Conservation (phyloP, 2,797 vertebrate genomes). For the Darevskia mixta region DNA sequence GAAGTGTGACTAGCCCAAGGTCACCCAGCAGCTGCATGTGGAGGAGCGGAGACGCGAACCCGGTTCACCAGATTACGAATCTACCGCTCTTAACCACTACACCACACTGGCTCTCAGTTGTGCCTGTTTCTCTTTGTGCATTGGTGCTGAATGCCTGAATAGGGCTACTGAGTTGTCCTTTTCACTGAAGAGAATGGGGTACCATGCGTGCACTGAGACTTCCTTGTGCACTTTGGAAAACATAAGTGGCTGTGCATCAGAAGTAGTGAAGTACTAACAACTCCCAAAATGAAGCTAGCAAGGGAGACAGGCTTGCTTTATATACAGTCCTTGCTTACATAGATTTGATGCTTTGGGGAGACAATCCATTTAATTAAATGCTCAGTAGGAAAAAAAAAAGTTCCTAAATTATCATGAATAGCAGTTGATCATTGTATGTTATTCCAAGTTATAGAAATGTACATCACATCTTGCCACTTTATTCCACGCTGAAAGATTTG, state of each 20-base stretch:
- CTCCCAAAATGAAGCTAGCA: background rate
- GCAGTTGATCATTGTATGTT: background rate
- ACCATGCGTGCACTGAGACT: background rate
- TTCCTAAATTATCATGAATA: background rate
- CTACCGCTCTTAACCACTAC: too few species aligned
- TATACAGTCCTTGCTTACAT: background rate
- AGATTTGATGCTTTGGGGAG: background rate
- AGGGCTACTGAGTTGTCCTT: background rate
- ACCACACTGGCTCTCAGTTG: too few species aligned
- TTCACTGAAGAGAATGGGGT: background rate
- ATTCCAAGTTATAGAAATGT: background rate
- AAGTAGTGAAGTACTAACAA: background rate
- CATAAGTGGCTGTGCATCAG: background rate
- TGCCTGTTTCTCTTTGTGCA: too few species aligned
- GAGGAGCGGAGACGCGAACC: too few species aligned
- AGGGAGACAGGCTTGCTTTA: background rate
- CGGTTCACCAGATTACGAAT: too few species aligned
- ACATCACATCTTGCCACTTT: conserved; percentile 2
- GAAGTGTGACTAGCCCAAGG: too few species aligned
- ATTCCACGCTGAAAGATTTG: background rate
- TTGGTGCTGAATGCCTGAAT: background rate
- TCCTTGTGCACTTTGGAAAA: background rate
- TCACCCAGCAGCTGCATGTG: too few species aligned
- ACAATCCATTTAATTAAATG: conserved; percentile 30
- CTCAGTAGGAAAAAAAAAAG: background rate